A percentile compares a stretch with the other conserved stretches of the same genome.
phyloP scores from a whole-genome alignment of 2,113 vertebrate species.

The Hippocampus zosterae region DNA sequence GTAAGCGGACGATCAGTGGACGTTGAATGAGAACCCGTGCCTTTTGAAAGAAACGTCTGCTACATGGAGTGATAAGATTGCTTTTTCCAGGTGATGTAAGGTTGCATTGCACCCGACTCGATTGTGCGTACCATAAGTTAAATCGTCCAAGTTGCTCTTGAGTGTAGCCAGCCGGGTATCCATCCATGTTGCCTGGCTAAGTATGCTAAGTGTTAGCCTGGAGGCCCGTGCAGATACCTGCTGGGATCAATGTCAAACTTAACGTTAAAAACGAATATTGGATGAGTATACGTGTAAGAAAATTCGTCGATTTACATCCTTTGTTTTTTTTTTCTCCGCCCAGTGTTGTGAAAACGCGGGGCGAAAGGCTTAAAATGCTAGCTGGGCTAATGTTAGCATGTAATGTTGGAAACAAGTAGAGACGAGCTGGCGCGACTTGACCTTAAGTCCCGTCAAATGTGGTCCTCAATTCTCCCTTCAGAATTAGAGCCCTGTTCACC shows the following conservation, averaged over 20 bases:
- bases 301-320: too few relatives aligned
- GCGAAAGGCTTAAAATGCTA: neutral
- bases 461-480: neutral
- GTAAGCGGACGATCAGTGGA: constrained; percentile 51
- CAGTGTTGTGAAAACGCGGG: neutral
- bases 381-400: constrained; percentile 13
- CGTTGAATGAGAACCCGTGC: constrained; percentile 45
- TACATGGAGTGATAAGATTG: constrained; percentile 22
- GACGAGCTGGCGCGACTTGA: neutral
- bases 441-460: neutral
- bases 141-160: neutral
- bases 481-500: neutral
- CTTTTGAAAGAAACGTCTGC: constrained; percentile 14
- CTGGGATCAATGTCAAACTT: neutral
- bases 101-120: fast-evolving
- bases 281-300: neutral
- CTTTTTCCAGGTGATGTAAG: constrained; percentile 17
- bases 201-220: constrained; percentile 39
- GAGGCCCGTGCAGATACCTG: constrained; percentile 1
- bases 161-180: neutral
- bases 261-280: fast-evolving
- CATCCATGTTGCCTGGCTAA: constrained; percentile 1
- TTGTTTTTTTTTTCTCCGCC: neutral
- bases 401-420: neutral
- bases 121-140: neutral